Base-by-base conservation (phyloP, 1,140 invertebrate species). In the Drosophila auraria region DNA sequence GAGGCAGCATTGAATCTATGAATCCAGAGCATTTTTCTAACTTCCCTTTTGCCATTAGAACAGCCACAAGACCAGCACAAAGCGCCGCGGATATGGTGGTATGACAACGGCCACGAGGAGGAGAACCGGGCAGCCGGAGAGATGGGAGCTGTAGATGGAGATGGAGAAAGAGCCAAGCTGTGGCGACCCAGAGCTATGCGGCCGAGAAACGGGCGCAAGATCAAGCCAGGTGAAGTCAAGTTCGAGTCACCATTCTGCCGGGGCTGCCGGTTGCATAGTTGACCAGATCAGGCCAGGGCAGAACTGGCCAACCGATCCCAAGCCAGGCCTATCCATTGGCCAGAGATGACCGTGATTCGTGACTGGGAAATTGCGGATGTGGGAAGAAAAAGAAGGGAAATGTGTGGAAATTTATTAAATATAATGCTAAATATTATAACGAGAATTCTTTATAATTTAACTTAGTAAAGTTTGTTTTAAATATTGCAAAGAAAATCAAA, bases 41-140 rank as follows among this genome's bases (percentile, higher is more conserved):
- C 84, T 89, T 90, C 84, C 84, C 90, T 84, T 57, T 74, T 77
- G 65, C 84, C 86, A 90, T 90, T 90, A 90, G 84, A 87, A 89
- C 62, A 70, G 38, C 33, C 9, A 9, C 53, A 14, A 78, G 84
- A 82, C 36, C 65, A 72, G 66, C 70, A 57, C 45, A 78, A 57
- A 69, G 68, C 47, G 63, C 59, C 56, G 78, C 63, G 42, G 60
- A 69, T 70, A 76, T 70, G 83, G 77, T 63, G 66, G 76, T 72
- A 80, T 80, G 76, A 79, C 76, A 65, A 61, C 66, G 59, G 25
- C n/a, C 38, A 56, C 33, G 53, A 51, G 50, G 38, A 47, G 25
- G 30, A 45, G 57, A 61, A 4, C 4, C 40, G n/a, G 59, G 38
- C 14, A n/a, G 60, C 27, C 33, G 53, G 33, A 40, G 54, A 57